phyloP scores from a whole-genome alignment of 1,140 invertebrate species.

The Drosophila nebulosa region DNA sequence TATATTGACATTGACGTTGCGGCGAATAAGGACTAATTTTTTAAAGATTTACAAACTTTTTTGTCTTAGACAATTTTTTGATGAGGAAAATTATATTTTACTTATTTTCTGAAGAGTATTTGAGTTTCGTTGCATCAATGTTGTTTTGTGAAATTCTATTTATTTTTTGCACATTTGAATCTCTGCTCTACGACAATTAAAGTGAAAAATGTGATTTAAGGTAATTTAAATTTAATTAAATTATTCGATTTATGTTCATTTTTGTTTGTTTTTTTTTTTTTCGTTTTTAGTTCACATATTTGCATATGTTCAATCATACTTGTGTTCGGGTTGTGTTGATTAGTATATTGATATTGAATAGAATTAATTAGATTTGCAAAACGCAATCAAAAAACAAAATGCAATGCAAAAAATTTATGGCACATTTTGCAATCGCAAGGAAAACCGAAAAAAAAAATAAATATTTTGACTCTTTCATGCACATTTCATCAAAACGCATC shows the following conservation, averaged over 20 bases:
- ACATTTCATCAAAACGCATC: conserved; percentile 15
- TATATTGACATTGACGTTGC: no score
- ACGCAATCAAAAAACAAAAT: not conserved
- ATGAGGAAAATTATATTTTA: no score
- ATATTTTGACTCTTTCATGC: not conserved
- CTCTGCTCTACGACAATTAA: not conserved
- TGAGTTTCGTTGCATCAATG: no score
- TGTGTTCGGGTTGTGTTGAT: not conserved
- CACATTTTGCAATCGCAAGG: not conserved
- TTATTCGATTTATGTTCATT: conserved; percentile 9
- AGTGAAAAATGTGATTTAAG: conserved; percentile 20
- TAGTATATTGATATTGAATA: conserved; percentile 8
- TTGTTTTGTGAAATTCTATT: not conserved
- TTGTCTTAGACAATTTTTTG: no score
- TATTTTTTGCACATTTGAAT: not conserved
- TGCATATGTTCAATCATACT: conserved; percentile 5
- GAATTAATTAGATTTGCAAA: conserved; percentile 3
- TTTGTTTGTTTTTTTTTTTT: not conserved
- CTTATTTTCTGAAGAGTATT: no score
- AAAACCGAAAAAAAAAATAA: not conserved
- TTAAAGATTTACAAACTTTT: no score
- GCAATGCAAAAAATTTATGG: not conserved
- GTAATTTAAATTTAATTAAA: conserved; percentile 25
- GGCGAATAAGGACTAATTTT: no score
- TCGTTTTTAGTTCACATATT: conserved; percentile 3